Evolutionary conservation across 2,888 invertebrate genomes (phyloP), one percentile per base, ranked within the genome.

Genomic region (Spialia ferax): DNA sequence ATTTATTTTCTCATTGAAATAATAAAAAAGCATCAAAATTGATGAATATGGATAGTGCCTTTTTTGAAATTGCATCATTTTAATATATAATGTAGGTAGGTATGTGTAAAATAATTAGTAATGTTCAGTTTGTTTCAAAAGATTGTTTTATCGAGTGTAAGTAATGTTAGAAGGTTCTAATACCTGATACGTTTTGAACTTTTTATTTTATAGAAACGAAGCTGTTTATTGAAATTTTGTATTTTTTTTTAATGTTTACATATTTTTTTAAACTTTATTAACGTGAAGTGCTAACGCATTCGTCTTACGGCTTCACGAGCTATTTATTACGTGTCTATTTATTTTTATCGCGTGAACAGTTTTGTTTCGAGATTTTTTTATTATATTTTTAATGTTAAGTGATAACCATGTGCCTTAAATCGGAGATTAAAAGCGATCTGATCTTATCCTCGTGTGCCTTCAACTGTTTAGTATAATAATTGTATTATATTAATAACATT

Each of bases 351-450:
- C 52, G 18, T 48, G 45, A 63, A 54, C 26, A 38, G 32, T 38
- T 42, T 35, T 50, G 23, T 68, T 57, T 63, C 29, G 8, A 52
- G 35, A 15, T 38, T 55, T 60, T 55, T 55, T 29, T 8, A 7
- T 0, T 54, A 15, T 54, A 26, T n/a, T 45, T 32, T 45, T 71
- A 71, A 65, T 60, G 63, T 52, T 73, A 73, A 74, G 73, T 64
- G 63, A 71, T 69, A 68, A 63, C 64, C 15, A 68, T 62, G 73
- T 73, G 72, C 71, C 72, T 71, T 73, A 69, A 67, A 72, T 85
- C 80, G 79, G 89, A 90, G 84, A 89, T 89, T 86, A 86, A 78
- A 76, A 74, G 75, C 79, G 90, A 89, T 90, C 90, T 89, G 90
- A 90, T 80, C 61, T 55, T 67, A 61, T 38, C 65, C 75, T 79